Percentiles rank a stretch among this genome's conserved stretches.
These are phyloP conservation scores for Alloplasta piceator DNA, from an alignment of 2,888 invertebrate species.

Conservation along the genomic window DNA sequence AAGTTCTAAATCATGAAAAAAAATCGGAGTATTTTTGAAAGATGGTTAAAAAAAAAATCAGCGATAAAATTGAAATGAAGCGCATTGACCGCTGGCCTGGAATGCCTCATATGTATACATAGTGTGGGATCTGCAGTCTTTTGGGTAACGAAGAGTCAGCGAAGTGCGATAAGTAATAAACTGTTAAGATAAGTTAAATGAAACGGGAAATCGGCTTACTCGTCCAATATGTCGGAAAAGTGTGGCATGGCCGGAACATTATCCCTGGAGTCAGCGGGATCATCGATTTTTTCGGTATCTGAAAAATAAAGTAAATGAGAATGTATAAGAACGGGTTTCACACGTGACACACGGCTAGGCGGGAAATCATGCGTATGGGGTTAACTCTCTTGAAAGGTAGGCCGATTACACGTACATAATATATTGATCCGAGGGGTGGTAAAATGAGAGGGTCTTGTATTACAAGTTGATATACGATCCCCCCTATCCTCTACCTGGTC, in stretches of 20 bases:
- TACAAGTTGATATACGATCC: slow-evolving; percentile 56
- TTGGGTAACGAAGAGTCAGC: too few relatives aligned
- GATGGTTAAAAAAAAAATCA: too few relatives aligned
- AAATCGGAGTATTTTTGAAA: too few relatives aligned
- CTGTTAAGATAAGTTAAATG: too few relatives aligned
- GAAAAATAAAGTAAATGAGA: slow-evolving; percentile 38
- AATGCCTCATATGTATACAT: too few relatives aligned
- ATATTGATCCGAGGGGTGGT: slow-evolving; percentile 38
- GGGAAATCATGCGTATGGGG: slow-evolving; percentile 10
- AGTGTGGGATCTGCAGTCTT: too few relatives aligned
- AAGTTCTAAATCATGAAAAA: too few relatives aligned
- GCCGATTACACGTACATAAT: slow-evolving; percentile 1
- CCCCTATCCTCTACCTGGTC: slow-evolving; percentile 10
- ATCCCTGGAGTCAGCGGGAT: slow-evolving; percentile 62
- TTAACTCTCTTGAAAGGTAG: slow-evolving; percentile 41
- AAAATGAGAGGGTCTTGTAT: slow-evolving; percentile 50
- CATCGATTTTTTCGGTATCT: slow-evolving; percentile 66
- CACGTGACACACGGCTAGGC: neutral
- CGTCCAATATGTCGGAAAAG: slow-evolving; percentile 70
- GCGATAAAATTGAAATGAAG: too few relatives aligned
- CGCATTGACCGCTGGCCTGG: too few relatives aligned
- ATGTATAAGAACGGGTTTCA: slow-evolving; percentile 5
- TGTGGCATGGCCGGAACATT: slow-evolving; percentile 67
- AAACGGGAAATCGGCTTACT: slow-evolving; percentile 63
- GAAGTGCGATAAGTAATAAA: too few relatives aligned